phyloP scores from a whole-genome alignment of 2,113 vertebrate genomes.

The Chamaea fasciata region DNA sequence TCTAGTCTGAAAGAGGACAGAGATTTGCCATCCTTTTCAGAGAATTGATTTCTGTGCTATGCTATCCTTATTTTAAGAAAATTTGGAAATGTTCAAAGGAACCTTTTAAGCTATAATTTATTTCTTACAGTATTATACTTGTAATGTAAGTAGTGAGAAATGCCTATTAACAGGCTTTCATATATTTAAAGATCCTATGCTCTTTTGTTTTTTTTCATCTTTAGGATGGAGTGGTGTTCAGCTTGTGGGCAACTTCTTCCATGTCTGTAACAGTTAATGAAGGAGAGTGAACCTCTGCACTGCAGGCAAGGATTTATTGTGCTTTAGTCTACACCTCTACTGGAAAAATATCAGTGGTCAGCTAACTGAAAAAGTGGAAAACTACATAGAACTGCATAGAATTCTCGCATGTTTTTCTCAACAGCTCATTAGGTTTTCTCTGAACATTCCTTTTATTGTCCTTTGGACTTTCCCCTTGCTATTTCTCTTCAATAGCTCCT shows the following conservation, averaged over 20 bases:
- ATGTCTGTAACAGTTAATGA: neutral
- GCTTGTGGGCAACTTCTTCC: neutral
- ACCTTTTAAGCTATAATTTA: neutral
- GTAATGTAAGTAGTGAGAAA: neutral
- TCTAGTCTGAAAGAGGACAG: neutral
- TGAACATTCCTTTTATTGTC: neutral
- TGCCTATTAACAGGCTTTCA: neutral
- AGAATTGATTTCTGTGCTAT: neutral
- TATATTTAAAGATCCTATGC: neutral
- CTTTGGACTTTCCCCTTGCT: neutral
- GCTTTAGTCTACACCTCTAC: neutral
- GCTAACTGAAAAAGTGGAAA: neutral
- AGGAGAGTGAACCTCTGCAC: neutral
- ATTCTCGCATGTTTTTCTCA: neutral
- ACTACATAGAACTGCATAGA: neutral
- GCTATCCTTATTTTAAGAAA: neutral
- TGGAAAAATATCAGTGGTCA: neutral
- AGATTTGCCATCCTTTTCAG: neutral
- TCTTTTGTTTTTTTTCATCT: neutral
- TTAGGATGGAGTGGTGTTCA: neutral
- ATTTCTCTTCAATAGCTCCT: neutral
- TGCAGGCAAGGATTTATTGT: neutral
- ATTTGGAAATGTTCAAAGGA: neutral
- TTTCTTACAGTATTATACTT: neutral
- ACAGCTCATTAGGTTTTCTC: neutral